phyloP scores from a whole-genome alignment of 2,113 vertebrate genomes.

The Petroica traversi region DNA sequence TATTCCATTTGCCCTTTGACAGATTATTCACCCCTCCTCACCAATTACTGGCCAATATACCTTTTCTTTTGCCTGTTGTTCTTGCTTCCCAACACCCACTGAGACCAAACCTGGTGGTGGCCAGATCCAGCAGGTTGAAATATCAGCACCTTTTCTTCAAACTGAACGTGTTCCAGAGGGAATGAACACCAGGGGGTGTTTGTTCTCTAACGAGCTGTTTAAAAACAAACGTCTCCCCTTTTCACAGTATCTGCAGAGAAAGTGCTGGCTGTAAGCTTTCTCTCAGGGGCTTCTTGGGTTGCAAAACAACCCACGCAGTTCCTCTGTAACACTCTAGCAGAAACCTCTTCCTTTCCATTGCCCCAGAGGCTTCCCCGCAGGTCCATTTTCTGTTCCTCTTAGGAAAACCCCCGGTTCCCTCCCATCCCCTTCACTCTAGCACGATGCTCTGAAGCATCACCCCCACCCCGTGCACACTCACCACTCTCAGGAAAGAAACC shows the following conservation, averaged over 20 bases:
- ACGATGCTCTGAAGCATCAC: rapidly evolving
- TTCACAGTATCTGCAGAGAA: background rate
- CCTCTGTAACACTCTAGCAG: background rate
- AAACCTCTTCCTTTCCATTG: background rate
- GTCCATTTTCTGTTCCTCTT: slow-evolving; percentile 15
- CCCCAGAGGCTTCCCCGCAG: background rate
- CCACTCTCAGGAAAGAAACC: background rate
- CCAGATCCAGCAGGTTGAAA: background rate
- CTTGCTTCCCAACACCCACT: background rate
- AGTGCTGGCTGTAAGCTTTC: background rate
- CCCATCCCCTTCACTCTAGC: background rate
- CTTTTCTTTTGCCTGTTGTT: background rate
- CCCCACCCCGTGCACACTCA: background rate
- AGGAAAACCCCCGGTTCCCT: background rate
- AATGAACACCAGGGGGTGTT: background rate
- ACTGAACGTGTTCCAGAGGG: background rate
- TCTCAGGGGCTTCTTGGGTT: background rate
- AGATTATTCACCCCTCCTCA: background rate
- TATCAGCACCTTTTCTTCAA: background rate
- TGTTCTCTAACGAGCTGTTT: background rate
- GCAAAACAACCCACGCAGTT: background rate
- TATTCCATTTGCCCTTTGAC: background rate
- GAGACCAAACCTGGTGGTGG: background rate
- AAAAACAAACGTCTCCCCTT: background rate
- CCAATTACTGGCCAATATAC: background rate